Percentiles rank a stretch among this genome's conserved stretches.
phyloP scores from a whole-genome alignment of 2,888 invertebrate species.

The Taphrorychus bicolor region DNA sequence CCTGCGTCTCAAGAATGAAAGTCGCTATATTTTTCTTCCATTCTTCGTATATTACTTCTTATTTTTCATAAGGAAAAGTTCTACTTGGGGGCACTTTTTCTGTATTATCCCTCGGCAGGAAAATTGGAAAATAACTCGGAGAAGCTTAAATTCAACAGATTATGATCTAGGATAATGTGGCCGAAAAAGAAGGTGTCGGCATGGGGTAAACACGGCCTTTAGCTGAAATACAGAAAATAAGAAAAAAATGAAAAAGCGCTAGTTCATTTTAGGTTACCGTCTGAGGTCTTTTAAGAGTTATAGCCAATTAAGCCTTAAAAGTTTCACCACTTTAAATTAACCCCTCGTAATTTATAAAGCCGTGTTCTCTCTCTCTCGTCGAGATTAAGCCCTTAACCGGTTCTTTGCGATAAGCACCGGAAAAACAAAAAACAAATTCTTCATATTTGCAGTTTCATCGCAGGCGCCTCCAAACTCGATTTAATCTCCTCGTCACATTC shows the following conservation, averaged over 20 bases:
- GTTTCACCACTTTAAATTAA: constrained; percentile 6
- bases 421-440: constrained; percentile 29
- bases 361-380: background rate
- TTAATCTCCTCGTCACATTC: constrained; percentile 45
- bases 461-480: constrained; percentile 47
- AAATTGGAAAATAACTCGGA: constrained; percentile 23
- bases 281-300: background rate
- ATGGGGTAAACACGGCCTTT: background rate
- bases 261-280: background rate
- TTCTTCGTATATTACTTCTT: constrained; percentile 38
- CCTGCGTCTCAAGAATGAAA: constrained; percentile 34
- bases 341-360: background rate
- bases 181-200: background rate
- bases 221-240: background rate
- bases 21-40: constrained; percentile 31
- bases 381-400: background rate
- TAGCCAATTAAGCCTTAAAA: background rate
- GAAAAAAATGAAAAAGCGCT: no score
- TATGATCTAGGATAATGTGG: constrained; percentile 10
- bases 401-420: constrained; percentile 15
- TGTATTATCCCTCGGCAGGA: constrained; percentile 20
- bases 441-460: constrained; percentile 30
- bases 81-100: constrained; percentile 27
- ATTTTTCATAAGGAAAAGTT: constrained; percentile 38
- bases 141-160: constrained; percentile 2